These are phyloP conservation scores for Ophthalmolycus amberensis DNA, from an alignment of 2,113 vertebrate species.

Conservation along the genomic window DNA sequence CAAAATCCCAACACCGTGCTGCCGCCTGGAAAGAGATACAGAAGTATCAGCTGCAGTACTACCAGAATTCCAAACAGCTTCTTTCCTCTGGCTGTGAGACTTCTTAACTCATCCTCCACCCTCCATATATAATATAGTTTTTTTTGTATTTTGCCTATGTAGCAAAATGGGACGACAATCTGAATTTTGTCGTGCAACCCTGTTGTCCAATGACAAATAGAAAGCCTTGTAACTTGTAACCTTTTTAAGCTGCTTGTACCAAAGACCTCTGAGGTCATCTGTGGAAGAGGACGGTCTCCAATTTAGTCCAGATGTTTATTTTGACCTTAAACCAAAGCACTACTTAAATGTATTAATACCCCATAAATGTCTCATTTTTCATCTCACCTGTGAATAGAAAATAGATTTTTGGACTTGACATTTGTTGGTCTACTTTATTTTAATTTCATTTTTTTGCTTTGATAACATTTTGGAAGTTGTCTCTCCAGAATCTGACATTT, in stretches of 20 bases:
- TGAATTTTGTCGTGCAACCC: background rate
- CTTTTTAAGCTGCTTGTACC: background rate
- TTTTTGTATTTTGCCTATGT: background rate
- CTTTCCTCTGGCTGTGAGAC: background rate
- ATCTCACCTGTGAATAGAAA: background rate
- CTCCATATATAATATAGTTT: background rate
- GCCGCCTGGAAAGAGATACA: too few relatives aligned
- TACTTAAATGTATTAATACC: background rate
- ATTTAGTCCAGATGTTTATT: background rate
- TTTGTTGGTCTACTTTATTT: background rate
- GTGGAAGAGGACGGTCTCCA: background rate
- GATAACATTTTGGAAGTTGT: background rate
- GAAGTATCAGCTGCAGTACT: too few relatives aligned
- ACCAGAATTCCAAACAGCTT: too few relatives aligned
- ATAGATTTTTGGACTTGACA: background rate
- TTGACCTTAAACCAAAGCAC: background rate
- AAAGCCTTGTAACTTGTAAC: background rate
- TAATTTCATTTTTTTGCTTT: background rate
- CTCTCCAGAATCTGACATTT: background rate
- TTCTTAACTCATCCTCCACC: background rate
- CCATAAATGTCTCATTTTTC: background rate
- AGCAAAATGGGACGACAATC: background rate
- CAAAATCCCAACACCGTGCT: too few relatives aligned
- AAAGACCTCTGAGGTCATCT: background rate
- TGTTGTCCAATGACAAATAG: background rate